A percentile compares a stretch with the other conserved stretches of the same genome.
Conservation (phyloP, 2,888 invertebrate species). For the Tortrix viridana region DNA sequence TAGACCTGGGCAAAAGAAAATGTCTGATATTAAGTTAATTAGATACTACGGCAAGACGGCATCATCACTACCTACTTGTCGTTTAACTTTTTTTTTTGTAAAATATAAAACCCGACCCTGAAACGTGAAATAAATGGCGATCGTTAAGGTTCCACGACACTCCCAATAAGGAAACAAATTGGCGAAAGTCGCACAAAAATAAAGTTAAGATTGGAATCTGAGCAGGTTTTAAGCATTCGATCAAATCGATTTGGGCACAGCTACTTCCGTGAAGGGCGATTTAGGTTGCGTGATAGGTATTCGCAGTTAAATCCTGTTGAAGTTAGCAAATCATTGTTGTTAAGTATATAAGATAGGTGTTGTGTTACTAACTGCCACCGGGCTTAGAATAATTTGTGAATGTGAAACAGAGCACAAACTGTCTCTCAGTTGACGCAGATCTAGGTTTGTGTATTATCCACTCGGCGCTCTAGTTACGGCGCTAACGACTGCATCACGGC, state of each 20-base stretch:
- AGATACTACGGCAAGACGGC: too few relatives aligned
- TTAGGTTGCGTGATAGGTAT: slow-evolving; percentile 9
- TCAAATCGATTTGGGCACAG: slow-evolving; percentile 10
- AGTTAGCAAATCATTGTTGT: slow-evolving; percentile 9
- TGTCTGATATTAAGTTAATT: too few relatives aligned
- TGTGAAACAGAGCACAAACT: slow-evolving; percentile 74
- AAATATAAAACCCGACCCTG: neutral
- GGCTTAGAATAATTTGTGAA: slow-evolving; percentile 51
- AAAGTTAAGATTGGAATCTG: slow-evolving; percentile 27
- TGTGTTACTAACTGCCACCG: slow-evolving; percentile 6
- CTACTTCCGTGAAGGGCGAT: slow-evolving; percentile 18
- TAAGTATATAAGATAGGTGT: slow-evolving; percentile 8
- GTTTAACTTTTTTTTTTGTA: neutral
- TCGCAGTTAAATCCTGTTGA: slow-evolving; percentile 10
- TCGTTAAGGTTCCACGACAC: slow-evolving; percentile 24
- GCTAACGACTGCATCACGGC: slow-evolving; percentile 57
- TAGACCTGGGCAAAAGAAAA: too few relatives aligned
- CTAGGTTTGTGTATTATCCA: slow-evolving; percentile 58
- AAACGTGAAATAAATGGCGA: slow-evolving; percentile 9
- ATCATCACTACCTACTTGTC: too few relatives aligned
- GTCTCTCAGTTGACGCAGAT: slow-evolving; percentile 52
- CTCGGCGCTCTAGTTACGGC: slow-evolving; percentile 64
- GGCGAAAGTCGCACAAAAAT: slow-evolving; percentile 32
- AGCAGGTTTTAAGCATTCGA: slow-evolving; percentile 22
- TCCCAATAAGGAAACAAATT: slow-evolving; percentile 35